Conservation (phyloP, 2,113 vertebrate genomes). For the Harpagus bidentatus region DNA sequence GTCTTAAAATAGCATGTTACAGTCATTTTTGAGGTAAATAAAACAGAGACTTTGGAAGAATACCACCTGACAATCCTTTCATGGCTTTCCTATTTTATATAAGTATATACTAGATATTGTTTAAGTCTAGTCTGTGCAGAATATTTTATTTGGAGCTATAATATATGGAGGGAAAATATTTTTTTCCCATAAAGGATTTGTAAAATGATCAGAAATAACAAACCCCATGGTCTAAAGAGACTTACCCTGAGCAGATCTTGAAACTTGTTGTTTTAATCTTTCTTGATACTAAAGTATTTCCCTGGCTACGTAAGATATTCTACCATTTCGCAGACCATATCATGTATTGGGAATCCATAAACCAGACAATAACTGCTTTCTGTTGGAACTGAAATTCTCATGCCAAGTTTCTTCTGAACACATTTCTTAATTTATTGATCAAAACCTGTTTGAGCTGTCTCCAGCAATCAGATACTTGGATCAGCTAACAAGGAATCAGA, state of each 20-base stretch:
- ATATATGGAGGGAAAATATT: neutral
- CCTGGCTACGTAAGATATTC: neutral
- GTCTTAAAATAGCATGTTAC: neutral
- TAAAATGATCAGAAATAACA: neutral
- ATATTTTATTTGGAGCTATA: neutral
- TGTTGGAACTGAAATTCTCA: neutral
- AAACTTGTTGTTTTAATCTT: neutral
- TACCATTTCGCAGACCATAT: neutral
- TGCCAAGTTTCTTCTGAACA: neutral
- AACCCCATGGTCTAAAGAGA: neutral
- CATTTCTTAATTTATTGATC: conserved; percentile 12
- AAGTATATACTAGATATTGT: neutral
- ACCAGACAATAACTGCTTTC: neutral
- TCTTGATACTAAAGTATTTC: neutral
- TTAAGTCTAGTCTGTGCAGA: neutral
- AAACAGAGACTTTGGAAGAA: neutral
- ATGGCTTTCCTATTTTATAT: neutral
- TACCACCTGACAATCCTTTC: neutral
- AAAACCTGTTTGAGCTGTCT: neutral
- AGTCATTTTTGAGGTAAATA: neutral
- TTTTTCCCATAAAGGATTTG: neutral
- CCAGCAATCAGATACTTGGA: conserved; percentile 2
- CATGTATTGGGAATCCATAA: neutral
- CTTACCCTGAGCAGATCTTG: neutral
- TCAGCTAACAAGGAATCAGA: neutral